phyloP scores from a whole-genome alignment of 2,113 vertebrate species.

The Lepus americanus region DNA sequence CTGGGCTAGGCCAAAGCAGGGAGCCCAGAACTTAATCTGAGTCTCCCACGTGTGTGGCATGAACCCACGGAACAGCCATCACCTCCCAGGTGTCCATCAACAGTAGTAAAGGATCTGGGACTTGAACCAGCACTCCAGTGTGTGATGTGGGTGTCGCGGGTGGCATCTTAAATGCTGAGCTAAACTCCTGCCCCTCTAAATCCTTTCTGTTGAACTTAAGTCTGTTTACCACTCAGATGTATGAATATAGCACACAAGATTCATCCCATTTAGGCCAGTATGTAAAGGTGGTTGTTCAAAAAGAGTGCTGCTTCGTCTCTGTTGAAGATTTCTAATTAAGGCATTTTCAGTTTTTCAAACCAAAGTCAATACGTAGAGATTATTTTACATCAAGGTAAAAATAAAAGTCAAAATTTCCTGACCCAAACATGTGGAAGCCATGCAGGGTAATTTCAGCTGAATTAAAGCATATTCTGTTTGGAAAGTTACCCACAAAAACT shows the following conservation, averaged over 20 bases:
- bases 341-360: background rate
- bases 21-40: too few species aligned
- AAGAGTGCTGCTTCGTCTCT: background rate
- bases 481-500: background rate
- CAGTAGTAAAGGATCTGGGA: too few species aligned
- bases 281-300: background rate
- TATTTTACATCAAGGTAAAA: conserved; percentile 32
- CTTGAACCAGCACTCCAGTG: too few species aligned
- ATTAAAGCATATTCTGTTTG: conserved; percentile 16
- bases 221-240: background rate
- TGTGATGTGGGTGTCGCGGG: too few species aligned
- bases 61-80: too few species aligned
- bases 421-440: background rate
- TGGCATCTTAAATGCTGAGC: too few species aligned
- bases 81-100: too few species aligned
- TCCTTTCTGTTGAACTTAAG: background rate
- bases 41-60: too few species aligned
- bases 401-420: conserved; percentile 27
- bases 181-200: background rate
- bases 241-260: background rate
- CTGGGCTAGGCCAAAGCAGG: too few species aligned
- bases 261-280: background rate
- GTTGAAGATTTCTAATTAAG: conserved; percentile 14
- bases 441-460: background rate
- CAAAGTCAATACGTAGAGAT: background rate